These are phyloP conservation scores for Bufotes viridis DNA, from an alignment of 2,797 vertebrate species.

Conservation along the genomic window DNA sequence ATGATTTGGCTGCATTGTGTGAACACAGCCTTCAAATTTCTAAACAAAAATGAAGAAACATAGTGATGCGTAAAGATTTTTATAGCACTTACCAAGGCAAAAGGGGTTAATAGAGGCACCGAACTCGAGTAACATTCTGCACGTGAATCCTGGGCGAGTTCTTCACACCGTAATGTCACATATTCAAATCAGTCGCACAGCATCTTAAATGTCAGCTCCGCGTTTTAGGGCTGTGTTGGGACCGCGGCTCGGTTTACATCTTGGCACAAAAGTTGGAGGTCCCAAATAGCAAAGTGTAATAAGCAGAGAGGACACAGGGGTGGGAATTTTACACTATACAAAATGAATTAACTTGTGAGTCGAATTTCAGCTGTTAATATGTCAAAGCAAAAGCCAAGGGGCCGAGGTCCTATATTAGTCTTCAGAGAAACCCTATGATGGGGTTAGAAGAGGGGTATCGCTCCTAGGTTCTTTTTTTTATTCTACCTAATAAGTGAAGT, in stretches of 20 bases:
- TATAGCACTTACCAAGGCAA: not conserved
- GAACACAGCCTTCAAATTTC: not conserved
- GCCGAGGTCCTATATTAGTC: slow-evolving; percentile 4
- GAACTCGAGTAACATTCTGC: not conserved
- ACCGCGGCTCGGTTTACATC: slow-evolving; percentile 68
- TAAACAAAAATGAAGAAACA: too few relatives aligned
- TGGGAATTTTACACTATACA: slow-evolving; percentile 73
- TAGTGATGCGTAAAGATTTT: not conserved
- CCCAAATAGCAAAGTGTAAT: slow-evolving; percentile 73
- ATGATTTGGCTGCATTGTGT: not conserved
- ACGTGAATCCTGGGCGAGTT: not conserved
- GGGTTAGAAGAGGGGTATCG: not conserved
- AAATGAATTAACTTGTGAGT: slow-evolving; percentile 74
- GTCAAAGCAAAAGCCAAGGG: slow-evolving; percentile 67
- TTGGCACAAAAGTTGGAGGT: slow-evolving; percentile 71
- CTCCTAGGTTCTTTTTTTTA: not conserved
- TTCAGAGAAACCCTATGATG: not conserved
- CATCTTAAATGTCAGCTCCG: slow-evolving; percentile 70
- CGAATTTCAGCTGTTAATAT: slow-evolving; percentile 71
- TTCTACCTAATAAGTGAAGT: too few relatives aligned
- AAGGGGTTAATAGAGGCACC: not conserved
- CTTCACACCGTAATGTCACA: slow-evolving; percentile 64
- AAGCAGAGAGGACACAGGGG: slow-evolving; percentile 72
- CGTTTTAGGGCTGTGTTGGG: slow-evolving; percentile 71
- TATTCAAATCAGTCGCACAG: slow-evolving; percentile 68